phyloP scores from a whole-genome alignment of 2,797 vertebrate species.

The Natrix natrix region DNA sequence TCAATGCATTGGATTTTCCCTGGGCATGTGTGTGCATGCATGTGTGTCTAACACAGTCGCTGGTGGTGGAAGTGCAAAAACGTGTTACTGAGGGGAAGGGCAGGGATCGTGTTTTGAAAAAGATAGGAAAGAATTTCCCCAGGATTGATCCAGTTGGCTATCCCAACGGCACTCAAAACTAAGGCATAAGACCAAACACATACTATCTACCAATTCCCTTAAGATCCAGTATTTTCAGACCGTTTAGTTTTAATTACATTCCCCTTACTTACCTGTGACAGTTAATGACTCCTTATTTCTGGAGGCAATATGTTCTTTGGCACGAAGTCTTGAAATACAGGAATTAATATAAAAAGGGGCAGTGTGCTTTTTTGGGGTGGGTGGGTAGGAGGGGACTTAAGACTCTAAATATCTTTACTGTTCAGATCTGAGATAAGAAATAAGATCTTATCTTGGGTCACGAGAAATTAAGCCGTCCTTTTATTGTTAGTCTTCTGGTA shows the following conservation, averaged over 20 bases:
- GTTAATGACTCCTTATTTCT: background rate
- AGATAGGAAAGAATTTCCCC: background rate
- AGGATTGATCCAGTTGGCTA: background rate
- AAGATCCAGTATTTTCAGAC: background rate
- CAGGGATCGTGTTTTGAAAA: background rate
- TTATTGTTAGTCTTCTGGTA: background rate
- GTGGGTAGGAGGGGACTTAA: background rate
- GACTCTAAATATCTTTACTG: background rate
- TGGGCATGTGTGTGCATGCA: background rate
- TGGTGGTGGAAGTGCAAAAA: constrained; percentile 1
- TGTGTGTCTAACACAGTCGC: background rate
- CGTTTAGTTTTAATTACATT: background rate
- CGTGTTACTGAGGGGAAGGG: background rate
- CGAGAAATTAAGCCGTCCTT: background rate
- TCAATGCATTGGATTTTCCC: background rate
- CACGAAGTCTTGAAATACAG: background rate
- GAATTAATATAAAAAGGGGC: background rate
- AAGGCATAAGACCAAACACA: too few relatives aligned
- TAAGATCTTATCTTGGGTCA: background rate
- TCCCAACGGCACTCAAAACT: background rate
- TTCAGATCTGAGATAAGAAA: background rate
- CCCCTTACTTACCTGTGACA: background rate
- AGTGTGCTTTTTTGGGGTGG: background rate
- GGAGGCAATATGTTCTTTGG: background rate
- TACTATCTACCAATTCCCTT: background rate